These are phyloP conservation scores for Engraulis encrasicolus DNA, from an alignment of 2,113 vertebrate species.

Conservation along the genomic window DNA sequence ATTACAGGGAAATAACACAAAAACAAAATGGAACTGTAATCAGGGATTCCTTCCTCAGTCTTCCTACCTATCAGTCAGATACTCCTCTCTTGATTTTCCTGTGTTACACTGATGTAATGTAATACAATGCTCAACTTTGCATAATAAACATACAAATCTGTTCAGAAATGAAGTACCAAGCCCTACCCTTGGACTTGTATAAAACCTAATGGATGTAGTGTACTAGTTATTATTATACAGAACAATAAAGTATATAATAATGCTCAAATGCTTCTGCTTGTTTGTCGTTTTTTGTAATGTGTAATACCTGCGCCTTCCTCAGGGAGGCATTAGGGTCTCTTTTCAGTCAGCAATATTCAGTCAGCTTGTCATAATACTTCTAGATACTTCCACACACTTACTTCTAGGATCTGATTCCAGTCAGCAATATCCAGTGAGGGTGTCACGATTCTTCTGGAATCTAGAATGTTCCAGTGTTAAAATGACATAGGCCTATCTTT, in stretches of 20 bases:
- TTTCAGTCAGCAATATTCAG: neutral
- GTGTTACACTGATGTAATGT: constrained; percentile 60
- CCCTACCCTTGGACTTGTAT: constrained; percentile 66
- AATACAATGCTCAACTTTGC: constrained; percentile 47
- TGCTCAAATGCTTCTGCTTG: constrained; percentile 40
- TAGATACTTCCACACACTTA: no score
- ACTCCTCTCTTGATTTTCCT: constrained; percentile 63
- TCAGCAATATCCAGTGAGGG: neutral
- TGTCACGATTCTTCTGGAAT: neutral
- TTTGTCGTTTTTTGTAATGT: constrained; percentile 35
- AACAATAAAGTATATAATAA: constrained; percentile 78
- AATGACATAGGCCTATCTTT: neutral
- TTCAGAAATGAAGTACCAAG: constrained; percentile 49
- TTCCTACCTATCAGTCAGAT: constrained; percentile 76
- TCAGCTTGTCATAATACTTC: no score
- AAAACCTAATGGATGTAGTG: constrained; percentile 76
- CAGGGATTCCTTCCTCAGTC: constrained; percentile 77
- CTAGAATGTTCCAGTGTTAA: neutral
- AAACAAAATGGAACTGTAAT: constrained; percentile 47
- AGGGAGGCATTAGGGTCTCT: neutral
- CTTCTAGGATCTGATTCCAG: neutral
- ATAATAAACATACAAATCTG: constrained; percentile 7
- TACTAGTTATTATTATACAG: constrained; percentile 73
- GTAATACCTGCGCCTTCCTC: neutral
- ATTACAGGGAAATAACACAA: neutral